Evolutionary conservation across 1,140 invertebrate species (phyloP).

Genomic region (Augochlora pura): DNA sequence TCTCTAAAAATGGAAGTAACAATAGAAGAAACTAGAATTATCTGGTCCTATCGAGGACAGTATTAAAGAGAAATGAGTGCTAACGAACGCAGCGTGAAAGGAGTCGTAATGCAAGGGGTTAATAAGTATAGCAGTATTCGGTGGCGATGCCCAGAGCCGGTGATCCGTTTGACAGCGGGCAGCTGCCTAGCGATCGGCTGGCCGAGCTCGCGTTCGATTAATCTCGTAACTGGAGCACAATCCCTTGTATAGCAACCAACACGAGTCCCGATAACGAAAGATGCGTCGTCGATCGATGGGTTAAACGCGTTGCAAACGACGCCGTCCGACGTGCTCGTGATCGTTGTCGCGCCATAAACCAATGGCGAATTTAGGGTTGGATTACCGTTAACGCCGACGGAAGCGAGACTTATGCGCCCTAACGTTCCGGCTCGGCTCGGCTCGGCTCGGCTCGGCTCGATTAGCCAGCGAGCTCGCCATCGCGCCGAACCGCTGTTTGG

Average conservation of each 20-base stretch:
- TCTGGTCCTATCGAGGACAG: too few species aligned
- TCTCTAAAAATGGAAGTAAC: too few species aligned
- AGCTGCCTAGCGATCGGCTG: neutral
- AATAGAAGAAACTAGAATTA: too few species aligned
- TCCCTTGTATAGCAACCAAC: constrained; percentile 2
- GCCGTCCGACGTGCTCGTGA: neutral
- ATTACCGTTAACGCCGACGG: constrained; percentile 2
- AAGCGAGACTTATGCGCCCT: neutral
- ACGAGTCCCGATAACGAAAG: constrained; percentile 4
- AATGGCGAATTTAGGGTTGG: neutral
- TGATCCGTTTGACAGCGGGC: too few species aligned
- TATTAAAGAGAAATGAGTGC: too few species aligned
- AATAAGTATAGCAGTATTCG: too few species aligned
- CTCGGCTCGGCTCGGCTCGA: too few species aligned
- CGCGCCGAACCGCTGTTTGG: too few species aligned
- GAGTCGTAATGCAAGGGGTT: too few species aligned
- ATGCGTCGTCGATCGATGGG: neutral
- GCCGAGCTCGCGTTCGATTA: neutral
- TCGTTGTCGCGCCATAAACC: neutral
- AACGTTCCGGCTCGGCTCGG: neutral
- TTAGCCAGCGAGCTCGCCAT: too few species aligned
- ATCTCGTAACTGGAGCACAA: neutral
- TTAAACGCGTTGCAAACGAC: neutral
- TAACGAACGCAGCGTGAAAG: too few species aligned
- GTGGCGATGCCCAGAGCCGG: too few species aligned